Base-by-base conservation (phyloP, 2,888 invertebrate species). In the Odiellus spinosus region DNA sequence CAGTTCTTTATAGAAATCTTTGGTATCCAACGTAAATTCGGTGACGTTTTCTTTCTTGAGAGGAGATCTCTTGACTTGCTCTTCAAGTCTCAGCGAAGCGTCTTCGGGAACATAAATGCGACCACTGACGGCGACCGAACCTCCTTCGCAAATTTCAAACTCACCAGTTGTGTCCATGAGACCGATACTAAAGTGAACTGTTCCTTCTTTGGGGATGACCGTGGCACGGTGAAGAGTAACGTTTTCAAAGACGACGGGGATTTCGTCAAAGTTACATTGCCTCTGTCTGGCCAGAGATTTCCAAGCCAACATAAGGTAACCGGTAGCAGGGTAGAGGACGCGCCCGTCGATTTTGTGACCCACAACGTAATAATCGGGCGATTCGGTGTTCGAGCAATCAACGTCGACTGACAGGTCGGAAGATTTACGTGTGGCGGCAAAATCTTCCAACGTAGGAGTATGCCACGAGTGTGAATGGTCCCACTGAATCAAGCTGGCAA, bases 151-250 rank as follows among this genome's bases (percentile, higher is more conserved):
- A 48, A 95, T 78, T 64, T 90, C 88, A 71, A 93, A 95, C 55
- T 81, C 79, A 19, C 86, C 82, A 35, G 76, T 76, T 40, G 82
- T 82, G 59, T 82, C 81, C 57, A 87, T 80, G 56, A 88, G 77
- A 64, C 80, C 84, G 38, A 90, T 72, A 20, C 82, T 71, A 64
- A 90, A 85, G 59, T 81, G 82, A 39, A 85, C 78, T 52, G 53
- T 53, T 64, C 68, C 80, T 52, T 85, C 82, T 62, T 84, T 83
- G 18, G 84, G 83, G 66, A 96, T 73, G 56, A 93, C 87, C 3
- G 95, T 96, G 3, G 96, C 95, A 45, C 91, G 76, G 60, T 82
- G 81, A 66, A 98, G 88, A 57, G 82, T 80, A 1, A 96, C 75
- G 66, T 96, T 77, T 67, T 93, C 88, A 57, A 98, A 73, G 3